Conservation (phyloP, 2,113 vertebrate genomes). For the Coturnix japonica region DNA sequence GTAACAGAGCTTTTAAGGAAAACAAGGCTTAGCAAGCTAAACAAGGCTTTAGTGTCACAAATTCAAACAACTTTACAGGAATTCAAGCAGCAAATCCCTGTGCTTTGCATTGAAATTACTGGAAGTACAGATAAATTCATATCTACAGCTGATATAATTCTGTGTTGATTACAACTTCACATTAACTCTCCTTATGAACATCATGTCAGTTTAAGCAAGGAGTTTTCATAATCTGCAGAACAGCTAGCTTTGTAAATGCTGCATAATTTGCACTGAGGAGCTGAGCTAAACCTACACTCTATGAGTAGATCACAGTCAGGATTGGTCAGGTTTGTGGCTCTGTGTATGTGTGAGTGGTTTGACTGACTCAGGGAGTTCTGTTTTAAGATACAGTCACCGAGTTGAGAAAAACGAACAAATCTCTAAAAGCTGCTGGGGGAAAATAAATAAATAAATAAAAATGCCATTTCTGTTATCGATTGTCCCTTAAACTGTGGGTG, state of each 20-base stretch:
- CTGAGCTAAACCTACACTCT: accelerated
- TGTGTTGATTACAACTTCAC: neutral
- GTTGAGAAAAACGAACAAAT: neutral
- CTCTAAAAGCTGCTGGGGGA: neutral
- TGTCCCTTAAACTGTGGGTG: slow-evolving; percentile 50
- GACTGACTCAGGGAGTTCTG: neutral
- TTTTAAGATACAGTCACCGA: neutral
- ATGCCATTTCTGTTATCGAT: neutral
- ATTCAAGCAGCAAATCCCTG: neutral
- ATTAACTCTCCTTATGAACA: neutral
- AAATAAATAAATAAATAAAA: neutral
- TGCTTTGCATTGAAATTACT: neutral
- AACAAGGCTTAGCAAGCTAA: neutral
- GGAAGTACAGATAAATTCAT: neutral
- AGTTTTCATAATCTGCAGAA: neutral
- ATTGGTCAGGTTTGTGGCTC: neutral
- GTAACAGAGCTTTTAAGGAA: neutral
- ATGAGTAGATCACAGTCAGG: neutral
- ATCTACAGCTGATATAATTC: neutral
- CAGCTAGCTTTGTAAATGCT: neutral
- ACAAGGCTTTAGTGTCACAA: neutral
- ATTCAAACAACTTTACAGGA: neutral
- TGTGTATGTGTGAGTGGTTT: neutral
- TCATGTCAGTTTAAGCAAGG: neutral
- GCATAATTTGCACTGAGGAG: neutral